A percentile compares a stretch with the other conserved stretches of the same genome.
Conservation (phyloP, 2,888 invertebrate genomes). For the Muschampia plurimacula region DNA sequence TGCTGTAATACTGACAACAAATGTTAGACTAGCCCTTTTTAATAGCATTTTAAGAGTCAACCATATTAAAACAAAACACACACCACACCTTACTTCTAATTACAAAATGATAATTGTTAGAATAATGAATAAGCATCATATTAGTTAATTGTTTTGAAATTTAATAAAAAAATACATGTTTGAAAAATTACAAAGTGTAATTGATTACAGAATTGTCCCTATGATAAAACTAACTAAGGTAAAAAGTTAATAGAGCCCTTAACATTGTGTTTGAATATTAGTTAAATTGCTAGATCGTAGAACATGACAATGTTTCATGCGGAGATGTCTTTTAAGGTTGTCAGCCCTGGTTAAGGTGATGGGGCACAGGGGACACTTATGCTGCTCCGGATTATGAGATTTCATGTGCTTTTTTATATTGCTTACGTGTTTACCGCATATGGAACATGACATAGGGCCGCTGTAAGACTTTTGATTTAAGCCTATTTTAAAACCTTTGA, state of each 20-base stretch:
- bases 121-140: constrained; percentile 55
- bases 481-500: constrained; percentile 70
- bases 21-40: neutral
- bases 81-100: constrained; percentile 82
- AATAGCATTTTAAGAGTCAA: constrained; percentile 3
- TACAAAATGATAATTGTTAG: constrained; percentile 72
- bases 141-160: constrained; percentile 49
- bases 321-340: constrained; percentile 88
- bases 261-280: constrained; percentile 73
- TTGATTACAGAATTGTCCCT: constrained; percentile 4
- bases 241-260: constrained; percentile 37
- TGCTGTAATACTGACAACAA: neutral
- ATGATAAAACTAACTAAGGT: neutral
- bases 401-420: constrained; percentile 89
- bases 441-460: constrained; percentile 84
- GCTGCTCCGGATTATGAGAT: constrained; percentile 87
- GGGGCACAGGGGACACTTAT: constrained; percentile 87
- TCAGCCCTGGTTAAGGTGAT: constrained; percentile 88
- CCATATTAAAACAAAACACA: constrained; percentile 59
- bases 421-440: constrained; percentile 88
- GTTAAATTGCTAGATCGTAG: constrained; percentile 69
- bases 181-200: constrained; percentile 13
- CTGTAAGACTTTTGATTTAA: constrained; percentile 62
- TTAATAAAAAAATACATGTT: constrained; percentile 23
- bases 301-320: constrained; percentile 85